Conservation (phyloP, 2,888 invertebrate genomes). For the Minunthozetes semirufus region DNA sequence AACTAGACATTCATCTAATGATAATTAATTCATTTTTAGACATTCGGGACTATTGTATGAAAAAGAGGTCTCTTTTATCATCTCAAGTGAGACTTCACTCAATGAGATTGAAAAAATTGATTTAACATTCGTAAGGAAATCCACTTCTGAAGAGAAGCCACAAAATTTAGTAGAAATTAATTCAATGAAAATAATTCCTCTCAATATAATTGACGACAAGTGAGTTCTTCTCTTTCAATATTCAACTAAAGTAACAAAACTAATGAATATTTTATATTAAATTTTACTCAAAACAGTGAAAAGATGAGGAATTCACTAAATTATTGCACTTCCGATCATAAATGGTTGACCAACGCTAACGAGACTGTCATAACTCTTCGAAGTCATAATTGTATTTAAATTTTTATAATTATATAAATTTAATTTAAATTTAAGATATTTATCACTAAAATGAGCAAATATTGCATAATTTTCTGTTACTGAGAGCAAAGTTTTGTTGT, state of each 20-base stretch:
- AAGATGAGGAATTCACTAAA: neutral
- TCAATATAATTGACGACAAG: slow-evolving; percentile 2
- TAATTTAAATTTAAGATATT: no score
- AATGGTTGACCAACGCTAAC: neutral
- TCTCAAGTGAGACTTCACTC: neutral
- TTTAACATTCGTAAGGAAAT: neutral
- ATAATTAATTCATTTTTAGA: neutral
- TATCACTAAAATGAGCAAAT: no score
- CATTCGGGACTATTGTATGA: neutral
- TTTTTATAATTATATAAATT: no score
- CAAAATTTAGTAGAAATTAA: neutral
- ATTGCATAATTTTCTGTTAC: no score
- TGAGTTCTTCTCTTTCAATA: neutral
- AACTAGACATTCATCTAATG: neutral
- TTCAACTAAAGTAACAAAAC: neutral
- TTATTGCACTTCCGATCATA: neutral
- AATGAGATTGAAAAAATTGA: neutral
- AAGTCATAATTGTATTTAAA: no score
- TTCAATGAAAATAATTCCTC: neutral
- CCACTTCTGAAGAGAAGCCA: neutral
- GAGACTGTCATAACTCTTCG: no score
- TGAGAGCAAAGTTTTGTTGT: no score
- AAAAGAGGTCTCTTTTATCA: neutral
- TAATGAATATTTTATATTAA: neutral
- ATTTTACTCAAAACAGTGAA: neutral